Percentiles rank a stretch among this genome's conserved stretches.
phyloP scores from a whole-genome alignment of 2,113 vertebrate species.

The Laterallus jamaicensis region DNA sequence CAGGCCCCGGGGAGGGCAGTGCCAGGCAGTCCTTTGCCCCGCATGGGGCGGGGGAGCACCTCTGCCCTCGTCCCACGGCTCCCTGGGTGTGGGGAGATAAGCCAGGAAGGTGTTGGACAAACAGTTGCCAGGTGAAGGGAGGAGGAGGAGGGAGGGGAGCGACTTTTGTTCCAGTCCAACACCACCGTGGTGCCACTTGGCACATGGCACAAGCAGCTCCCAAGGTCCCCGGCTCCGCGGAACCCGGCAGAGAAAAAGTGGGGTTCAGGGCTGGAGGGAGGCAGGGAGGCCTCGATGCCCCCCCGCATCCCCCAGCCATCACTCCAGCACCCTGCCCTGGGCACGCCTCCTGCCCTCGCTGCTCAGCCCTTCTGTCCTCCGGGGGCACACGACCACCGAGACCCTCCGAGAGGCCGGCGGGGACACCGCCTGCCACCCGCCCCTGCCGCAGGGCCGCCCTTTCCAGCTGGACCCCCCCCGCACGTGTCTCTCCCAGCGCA shows the following conservation, averaged over 20 bases:
- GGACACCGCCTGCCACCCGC: neutral
- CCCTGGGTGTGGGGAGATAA: constrained; percentile 66
- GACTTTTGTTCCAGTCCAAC: constrained; percentile 43
- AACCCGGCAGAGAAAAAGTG: neutral
- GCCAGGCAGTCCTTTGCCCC: constrained; percentile 65
- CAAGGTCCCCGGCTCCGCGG: neutral
- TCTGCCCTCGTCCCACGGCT: constrained; percentile 36
- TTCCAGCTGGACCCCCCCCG: neutral
- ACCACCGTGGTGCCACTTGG: neutral
- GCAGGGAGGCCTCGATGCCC: fast-evolving
- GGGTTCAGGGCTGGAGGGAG: neutral
- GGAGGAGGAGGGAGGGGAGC: constrained; percentile 35
- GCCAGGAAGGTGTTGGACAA: constrained; percentile 58
- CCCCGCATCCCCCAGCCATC: neutral
- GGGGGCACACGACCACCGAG: neutral
- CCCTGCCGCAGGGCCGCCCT: neutral
- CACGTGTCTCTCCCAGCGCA: neutral
- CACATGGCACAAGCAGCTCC: neutral
- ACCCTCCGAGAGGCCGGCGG: neutral
- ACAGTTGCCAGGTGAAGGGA: constrained; percentile 22
- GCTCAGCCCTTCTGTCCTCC: neutral
- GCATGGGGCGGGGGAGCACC: neutral
- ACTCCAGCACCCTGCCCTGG: neutral
- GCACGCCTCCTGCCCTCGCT: neutral
- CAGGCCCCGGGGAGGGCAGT: neutral